Percentiles rank a stretch among this genome's conserved stretches.
These are phyloP conservation scores for Rhinopomastus cyanomelas DNA, from an alignment of 2,113 vertebrate genomes.

Conservation along the genomic window DNA sequence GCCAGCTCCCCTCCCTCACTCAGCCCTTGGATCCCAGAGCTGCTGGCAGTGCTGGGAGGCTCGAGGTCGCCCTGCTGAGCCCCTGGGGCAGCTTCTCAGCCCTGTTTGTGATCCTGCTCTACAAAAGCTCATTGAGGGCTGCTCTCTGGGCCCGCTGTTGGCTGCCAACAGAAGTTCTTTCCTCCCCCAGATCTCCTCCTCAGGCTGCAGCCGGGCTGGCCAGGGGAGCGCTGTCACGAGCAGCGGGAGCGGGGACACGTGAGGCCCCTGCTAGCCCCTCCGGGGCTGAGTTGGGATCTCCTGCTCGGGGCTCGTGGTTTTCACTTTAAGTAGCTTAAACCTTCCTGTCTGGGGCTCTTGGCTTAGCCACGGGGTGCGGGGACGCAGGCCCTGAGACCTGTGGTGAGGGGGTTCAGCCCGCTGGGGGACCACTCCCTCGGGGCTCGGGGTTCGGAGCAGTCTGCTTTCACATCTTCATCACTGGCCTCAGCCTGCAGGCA, in stretches of 20 bases:
- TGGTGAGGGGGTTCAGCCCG: no score
- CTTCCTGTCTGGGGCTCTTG: no score
- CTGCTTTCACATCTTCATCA: no score
- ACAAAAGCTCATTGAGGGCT: background rate
- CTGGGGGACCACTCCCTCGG: no score
- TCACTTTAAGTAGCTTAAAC: background rate
- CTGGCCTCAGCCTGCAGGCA: no score
- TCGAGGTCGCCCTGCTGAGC: fast-evolving
- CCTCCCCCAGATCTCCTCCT: background rate
- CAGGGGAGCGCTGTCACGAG: background rate
- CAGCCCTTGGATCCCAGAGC: fast-evolving
- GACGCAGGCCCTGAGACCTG: no score
- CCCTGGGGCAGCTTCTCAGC: background rate
- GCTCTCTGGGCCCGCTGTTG: background rate
- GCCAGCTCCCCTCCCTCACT: background rate
- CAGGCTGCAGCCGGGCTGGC: no score
- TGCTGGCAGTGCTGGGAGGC: background rate
- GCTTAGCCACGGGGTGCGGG: background rate
- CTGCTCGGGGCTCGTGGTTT: background rate
- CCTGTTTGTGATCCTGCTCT: background rate
- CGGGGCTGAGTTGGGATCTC: background rate
- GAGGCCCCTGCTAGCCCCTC: background rate
- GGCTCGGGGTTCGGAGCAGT: no score
- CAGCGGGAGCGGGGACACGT: background rate
- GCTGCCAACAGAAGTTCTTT: background rate